Evolutionary conservation across 2,888 invertebrate species (phyloP).

Genomic region (Tipula vernalis): DNA sequence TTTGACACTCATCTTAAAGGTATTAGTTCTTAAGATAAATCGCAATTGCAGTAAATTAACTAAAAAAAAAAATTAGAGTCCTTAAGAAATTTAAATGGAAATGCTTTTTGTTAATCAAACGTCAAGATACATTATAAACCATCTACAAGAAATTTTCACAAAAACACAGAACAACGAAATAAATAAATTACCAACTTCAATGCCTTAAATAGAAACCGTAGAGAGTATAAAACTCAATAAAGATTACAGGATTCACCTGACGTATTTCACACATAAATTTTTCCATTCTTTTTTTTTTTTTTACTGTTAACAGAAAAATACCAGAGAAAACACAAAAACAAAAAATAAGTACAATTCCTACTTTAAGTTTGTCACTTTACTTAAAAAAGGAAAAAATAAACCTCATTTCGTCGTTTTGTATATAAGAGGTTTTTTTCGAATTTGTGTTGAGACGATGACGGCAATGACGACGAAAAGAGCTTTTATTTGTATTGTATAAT

Average conservation of each 20-base stretch:
- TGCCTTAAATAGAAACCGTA: background rate
- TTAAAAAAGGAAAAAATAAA: background rate
- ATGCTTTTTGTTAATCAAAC: background rate
- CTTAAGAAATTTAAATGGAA: background rate
- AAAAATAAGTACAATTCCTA: background rate
- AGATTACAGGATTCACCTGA: slow-evolving; percentile 4
- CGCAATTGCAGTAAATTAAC: background rate
- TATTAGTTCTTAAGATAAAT: background rate
- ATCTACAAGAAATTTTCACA: background rate
- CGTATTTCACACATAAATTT: slow-evolving; percentile 4
- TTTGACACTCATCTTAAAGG: background rate
- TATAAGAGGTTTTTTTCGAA: background rate
- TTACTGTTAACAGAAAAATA: background rate
- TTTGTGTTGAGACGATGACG: background rate
- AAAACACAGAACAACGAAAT: background rate
- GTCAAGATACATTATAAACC: background rate
- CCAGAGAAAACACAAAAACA: background rate
- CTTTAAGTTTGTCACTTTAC: slow-evolving; percentile 4
- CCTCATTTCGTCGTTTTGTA: background rate
- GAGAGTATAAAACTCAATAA: background rate
- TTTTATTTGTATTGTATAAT: background rate
- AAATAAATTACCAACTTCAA: background rate
- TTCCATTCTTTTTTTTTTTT: background rate
- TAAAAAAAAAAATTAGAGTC: background rate
- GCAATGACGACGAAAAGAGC: background rate